Evolutionary conservation across 2,113 vertebrate genomes (phyloP), one percentile per base, ranked within the genome.

Genomic region (Coptodon rendalli): DNA sequence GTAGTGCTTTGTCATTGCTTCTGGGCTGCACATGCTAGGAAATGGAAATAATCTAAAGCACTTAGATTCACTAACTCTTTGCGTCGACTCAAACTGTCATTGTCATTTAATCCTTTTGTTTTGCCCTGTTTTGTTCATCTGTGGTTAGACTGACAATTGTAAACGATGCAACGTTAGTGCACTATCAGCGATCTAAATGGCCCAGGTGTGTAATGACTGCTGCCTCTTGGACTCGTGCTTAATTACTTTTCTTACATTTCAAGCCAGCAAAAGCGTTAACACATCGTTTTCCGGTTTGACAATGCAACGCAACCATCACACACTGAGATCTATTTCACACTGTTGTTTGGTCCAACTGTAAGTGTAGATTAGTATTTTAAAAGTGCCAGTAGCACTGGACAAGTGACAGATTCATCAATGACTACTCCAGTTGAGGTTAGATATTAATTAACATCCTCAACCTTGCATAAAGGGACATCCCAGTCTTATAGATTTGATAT

Each of bases 181-280:
- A 52, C 78, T 52, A 87, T 59, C 86, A 22, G 56, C 2, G 12
- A 53, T 80, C 29, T 86, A 83, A 88, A 90, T 50, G 81, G 76
- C 73, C 57, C 89, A 88, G 90, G 87, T 90, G 86, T 7, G 38
- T 85, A 80, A 84, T 76, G 83, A 82, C 5, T 86, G n/a, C 29
- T 24, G 81, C 83, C 80, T 90, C 82, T 59, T 80, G 76, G 79
- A 90, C 86, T 34, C 31, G 7, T 29, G 89, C 80, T 53, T 90
- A 84, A 92, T 91, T 87, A 85, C 76, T 34, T 36, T 31, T 86
- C 68, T 82, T 66, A 59, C 82, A 68, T 40, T 59, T 45, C 50
- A 57, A 34, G 24, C 48, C 81, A 31, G 68, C 71, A 68, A 83
- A 79, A 86, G 53, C 10, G 7, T 89, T 88, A 84, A 82, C 78